phyloP scores from a whole-genome alignment of 2,113 vertebrate species.

The Microcebus lehilahytsara region DNA sequence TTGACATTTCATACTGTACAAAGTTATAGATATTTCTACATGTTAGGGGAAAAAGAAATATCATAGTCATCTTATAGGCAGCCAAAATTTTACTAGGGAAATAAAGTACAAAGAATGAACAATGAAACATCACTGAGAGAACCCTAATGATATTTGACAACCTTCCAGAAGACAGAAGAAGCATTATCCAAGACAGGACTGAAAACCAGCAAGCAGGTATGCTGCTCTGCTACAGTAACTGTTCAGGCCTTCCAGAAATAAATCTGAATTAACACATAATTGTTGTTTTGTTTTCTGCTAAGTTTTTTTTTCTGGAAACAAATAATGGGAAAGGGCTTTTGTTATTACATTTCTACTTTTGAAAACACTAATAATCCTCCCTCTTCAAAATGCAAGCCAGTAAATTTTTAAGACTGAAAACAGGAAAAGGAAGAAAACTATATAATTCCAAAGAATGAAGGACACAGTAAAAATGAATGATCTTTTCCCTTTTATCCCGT shows the following conservation, averaged over 20 bases:
- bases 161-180: constrained; percentile 79
- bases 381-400: constrained; percentile 62
- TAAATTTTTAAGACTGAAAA: constrained; percentile 62
- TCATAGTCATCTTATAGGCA: not conserved
- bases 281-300: constrained; percentile 69
- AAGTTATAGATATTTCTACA: not conserved
- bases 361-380: constrained; percentile 15
- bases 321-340: not conserved
- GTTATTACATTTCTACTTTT: constrained; percentile 54
- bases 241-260: constrained; percentile 67
- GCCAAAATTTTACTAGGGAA: constrained; percentile 57
- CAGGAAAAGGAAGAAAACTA: constrained; percentile 58
- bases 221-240: constrained; percentile 58
- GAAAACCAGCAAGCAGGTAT: constrained; percentile 65
- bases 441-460: constrained; percentile 64
- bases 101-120: constrained; percentile 58
- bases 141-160: constrained; percentile 79
- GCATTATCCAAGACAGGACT: constrained; percentile 63
- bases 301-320: constrained; percentile 66
- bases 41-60: not conserved
- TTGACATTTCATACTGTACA: not conserved
- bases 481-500: constrained; percentile 42
- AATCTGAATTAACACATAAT: constrained; percentile 68
- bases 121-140: constrained; percentile 67
- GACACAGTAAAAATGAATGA: constrained; percentile 59